Base-by-base conservation (phyloP, 2,888 invertebrate genomes). In the Spodoptera picta region DNA sequence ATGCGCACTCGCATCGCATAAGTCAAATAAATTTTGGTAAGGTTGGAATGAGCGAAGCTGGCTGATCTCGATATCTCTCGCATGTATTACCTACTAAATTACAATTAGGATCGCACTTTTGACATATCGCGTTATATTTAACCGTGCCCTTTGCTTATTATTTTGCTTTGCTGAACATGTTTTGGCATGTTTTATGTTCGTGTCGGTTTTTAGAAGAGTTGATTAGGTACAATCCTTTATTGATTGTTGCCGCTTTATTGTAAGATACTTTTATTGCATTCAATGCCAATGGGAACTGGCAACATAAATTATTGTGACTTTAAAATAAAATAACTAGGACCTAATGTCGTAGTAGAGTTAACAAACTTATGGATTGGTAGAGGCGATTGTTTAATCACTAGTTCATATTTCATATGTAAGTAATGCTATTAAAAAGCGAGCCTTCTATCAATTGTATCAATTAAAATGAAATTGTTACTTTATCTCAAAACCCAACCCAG, bases 1-100 rank as follows among this genome's bases (percentile, higher is more conserved):
- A 74, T 76, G 83, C 75, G 79, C 80, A 79, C 80, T 78, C 80
- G 80, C 75, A 77, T 79, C 79, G 83, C 76, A 80, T 85, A 85
- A 85, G 83, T 87, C 85, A 88, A 89, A 90, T 90, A 87, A 79
- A 88, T 90, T 90, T 90, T 79, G 88, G 85, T 76, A 84, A 86
- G 81, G 81, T 73, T 81, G 75, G 79, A 87, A 84, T 85, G 82
- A 87, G 83, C 87, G 81, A 83, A 82, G 82, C 82, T 73, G 81
- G 76, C 80, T 83, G 88, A 91, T 92, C 87, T 85, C 85, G 87
- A 90, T 90, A 87, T 87, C 82, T 72, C 69, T 72, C 77, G 71
- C 79, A 76, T 80, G 84, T 81, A 83, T 84, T 79, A 83, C 82
- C 84, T 87, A 90, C 87, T 91, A 92, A 91, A 90, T 92, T 87